Conservation (phyloP, 2,888 invertebrate genomes). For the Rhingia rostrata region DNA sequence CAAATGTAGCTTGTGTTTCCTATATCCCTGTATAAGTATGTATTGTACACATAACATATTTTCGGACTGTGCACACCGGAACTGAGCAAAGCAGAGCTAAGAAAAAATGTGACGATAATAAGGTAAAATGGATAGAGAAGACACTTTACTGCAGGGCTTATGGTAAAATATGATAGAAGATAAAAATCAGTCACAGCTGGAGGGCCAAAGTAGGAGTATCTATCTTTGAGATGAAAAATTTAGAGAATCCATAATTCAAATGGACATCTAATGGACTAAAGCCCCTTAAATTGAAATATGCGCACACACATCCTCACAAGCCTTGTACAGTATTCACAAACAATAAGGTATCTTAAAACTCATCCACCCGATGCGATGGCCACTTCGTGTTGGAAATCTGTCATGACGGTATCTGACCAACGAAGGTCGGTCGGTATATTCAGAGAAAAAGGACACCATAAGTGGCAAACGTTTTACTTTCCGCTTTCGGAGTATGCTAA, state of each 20-base stretch:
- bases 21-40: not conserved
- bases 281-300: slow-evolving; percentile 44
- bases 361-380: slow-evolving; percentile 12
- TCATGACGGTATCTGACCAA: not conserved
- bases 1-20: slow-evolving; percentile 9
- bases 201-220: slow-evolving; percentile 32
- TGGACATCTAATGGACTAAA: slow-evolving; percentile 45
- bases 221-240: slow-evolving; percentile 32
- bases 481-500: slow-evolving; percentile 32
- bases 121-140: slow-evolving; percentile 61
- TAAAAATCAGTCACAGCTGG: slow-evolving; percentile 66
- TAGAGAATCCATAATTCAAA: slow-evolving; percentile 52
- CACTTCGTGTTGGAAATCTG: slow-evolving; percentile 18
- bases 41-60: slow-evolving; percentile 27
- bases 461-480: slow-evolving; percentile 41
- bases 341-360: slow-evolving; percentile 60
- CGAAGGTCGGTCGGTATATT: not conserved
- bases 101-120: slow-evolving; percentile 63
- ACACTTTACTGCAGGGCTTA: slow-evolving; percentile 54
- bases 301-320: not conserved
- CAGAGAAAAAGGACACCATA: slow-evolving; percentile 22
- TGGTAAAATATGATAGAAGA: slow-evolving; percentile 58
- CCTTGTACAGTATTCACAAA: slow-evolving; percentile 57
- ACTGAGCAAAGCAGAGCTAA: not conserved
- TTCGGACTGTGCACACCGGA: slow-evolving; percentile 9